phyloP scores from a whole-genome alignment of 2,888 invertebrate species.

The Alloscopus bannaensis region DNA sequence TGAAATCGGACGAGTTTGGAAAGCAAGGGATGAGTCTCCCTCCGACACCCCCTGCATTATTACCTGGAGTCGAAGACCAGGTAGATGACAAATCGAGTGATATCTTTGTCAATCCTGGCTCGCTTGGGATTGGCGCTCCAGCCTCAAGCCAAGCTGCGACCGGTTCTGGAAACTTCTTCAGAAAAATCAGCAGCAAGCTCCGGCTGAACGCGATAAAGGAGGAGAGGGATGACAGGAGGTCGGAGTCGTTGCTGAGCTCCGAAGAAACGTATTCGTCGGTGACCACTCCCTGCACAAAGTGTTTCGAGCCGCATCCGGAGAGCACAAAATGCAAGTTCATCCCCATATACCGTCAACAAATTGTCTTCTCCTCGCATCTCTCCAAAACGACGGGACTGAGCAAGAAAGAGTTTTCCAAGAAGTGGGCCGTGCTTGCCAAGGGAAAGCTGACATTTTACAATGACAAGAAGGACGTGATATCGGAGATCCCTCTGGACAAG shows the following conservation, averaged over 20 bases:
- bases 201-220: slow-evolving; percentile 67
- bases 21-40: slow-evolving; percentile 12
- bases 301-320: slow-evolving; percentile 67
- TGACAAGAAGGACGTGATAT: slow-evolving; percentile 84
- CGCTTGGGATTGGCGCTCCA: neutral
- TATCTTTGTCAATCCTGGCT: slow-evolving; percentile 7
- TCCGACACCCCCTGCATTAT: slow-evolving; percentile 12
- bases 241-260: slow-evolving; percentile 23
- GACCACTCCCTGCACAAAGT: slow-evolving; percentile 61
- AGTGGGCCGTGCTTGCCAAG: slow-evolving; percentile 84
- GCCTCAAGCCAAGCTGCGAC: neutral
- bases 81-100: slow-evolving; percentile 22
- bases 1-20: slow-evolving; percentile 37
- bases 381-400: slow-evolving; percentile 67
- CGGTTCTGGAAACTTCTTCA: slow-evolving; percentile 57
- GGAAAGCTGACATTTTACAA: slow-evolving; percentile 84
- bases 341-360: slow-evolving; percentile 57
- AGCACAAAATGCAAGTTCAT: slow-evolving; percentile 67
- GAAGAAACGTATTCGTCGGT: slow-evolving; percentile 45
- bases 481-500: slow-evolving; percentile 82
- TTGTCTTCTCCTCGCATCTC: slow-evolving; percentile 68
- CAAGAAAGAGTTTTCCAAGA: slow-evolving; percentile 85
- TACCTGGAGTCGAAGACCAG: slow-evolving; percentile 3
- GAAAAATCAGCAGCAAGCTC: slow-evolving; percentile 68
- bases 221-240: slow-evolving; percentile 47